Conservation (phyloP, 2,888 invertebrate genomes). For the Drosophila meridionalis region DNA sequence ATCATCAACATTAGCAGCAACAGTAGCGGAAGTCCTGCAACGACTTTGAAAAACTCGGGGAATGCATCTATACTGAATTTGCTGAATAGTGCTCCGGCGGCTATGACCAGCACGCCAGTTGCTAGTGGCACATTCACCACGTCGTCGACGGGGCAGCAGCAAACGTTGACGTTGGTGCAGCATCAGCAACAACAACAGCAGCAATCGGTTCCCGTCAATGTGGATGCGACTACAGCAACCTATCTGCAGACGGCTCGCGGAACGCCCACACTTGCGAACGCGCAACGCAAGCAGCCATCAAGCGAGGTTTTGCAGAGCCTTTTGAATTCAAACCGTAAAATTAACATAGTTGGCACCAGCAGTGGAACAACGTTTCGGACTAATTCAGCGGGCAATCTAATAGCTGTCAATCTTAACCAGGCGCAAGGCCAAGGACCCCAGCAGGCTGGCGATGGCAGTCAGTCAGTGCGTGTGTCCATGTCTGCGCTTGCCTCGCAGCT, state of each 20-base stretch:
- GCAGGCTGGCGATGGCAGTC: slow-evolving; percentile 54
- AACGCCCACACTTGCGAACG: slow-evolving; percentile 57
- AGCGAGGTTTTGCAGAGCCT: slow-evolving; percentile 84
- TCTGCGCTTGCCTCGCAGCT: slow-evolving; percentile 85
- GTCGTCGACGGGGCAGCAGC: slow-evolving; percentile 76
- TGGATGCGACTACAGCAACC: slow-evolving; percentile 70
- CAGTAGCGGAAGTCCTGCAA: slow-evolving; percentile 30
- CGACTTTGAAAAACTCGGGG: slow-evolving; percentile 76
- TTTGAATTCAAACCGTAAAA: slow-evolving; percentile 83
- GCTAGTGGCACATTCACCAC: slow-evolving; percentile 85
- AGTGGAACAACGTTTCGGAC: slow-evolving; percentile 80
- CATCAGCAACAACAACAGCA: slow-evolving; percentile 74
- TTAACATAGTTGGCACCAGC: slow-evolving; percentile 77
- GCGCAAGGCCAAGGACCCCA: slow-evolving; percentile 49
- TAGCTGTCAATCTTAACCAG: slow-evolving; percentile 73
- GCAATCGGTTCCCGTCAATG: slow-evolving; percentile 58
- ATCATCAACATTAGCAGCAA: slow-evolving; percentile 39
- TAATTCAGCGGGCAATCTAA: slow-evolving; percentile 83
- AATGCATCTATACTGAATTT: slow-evolving; percentile 92
- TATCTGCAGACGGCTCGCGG: slow-evolving; percentile 78
- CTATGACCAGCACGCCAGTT: slow-evolving; percentile 88
- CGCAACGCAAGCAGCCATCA: slow-evolving; percentile 79
- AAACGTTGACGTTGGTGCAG: slow-evolving; percentile 79
- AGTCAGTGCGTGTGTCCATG: slow-evolving; percentile 85
- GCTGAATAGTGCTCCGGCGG: slow-evolving; percentile 91